Percentiles rank a stretch among this genome's conserved stretches.
Conservation (phyloP, 2,113 vertebrate genomes). For the Cryptotis parvus region DNA sequence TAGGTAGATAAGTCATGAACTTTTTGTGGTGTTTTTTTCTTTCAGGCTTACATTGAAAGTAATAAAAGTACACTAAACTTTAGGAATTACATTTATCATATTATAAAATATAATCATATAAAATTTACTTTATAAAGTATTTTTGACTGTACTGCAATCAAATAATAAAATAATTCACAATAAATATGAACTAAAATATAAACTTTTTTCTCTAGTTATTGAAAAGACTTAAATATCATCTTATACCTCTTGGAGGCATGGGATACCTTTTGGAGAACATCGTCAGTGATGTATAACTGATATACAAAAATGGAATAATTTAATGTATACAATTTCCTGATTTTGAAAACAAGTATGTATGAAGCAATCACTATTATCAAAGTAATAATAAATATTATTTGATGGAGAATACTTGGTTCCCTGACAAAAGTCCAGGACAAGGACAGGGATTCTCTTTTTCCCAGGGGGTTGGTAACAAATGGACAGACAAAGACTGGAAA, state of each 20-base stretch:
- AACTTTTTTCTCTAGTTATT: neutral
- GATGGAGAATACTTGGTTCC: too few relatives aligned
- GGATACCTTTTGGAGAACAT: too few relatives aligned
- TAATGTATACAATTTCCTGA: neutral
- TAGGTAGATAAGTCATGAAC: neutral
- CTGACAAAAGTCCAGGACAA: too few relatives aligned
- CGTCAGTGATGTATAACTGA: neutral
- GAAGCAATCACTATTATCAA: neutral
- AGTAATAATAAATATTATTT: neutral
- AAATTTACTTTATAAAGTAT: neutral
- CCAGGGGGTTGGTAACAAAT: too few relatives aligned
- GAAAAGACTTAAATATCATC: neutral
- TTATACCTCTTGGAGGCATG: neutral
- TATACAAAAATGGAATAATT: neutral
- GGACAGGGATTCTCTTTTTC: too few relatives aligned
- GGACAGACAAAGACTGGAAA: too few relatives aligned
- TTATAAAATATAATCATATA: neutral
- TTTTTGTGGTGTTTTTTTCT: neutral
- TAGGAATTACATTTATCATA: neutral
- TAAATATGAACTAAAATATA: neutral
- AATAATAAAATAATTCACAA: neutral
- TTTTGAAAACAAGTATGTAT: neutral
- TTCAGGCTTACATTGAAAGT: neutral
- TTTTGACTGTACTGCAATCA: slow-evolving; percentile 34
- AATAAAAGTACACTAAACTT: neutral